These are phyloP conservation scores for Hyles euphorbiae DNA, from an alignment of 1,140 invertebrate genomes.

Conservation along the genomic window DNA sequence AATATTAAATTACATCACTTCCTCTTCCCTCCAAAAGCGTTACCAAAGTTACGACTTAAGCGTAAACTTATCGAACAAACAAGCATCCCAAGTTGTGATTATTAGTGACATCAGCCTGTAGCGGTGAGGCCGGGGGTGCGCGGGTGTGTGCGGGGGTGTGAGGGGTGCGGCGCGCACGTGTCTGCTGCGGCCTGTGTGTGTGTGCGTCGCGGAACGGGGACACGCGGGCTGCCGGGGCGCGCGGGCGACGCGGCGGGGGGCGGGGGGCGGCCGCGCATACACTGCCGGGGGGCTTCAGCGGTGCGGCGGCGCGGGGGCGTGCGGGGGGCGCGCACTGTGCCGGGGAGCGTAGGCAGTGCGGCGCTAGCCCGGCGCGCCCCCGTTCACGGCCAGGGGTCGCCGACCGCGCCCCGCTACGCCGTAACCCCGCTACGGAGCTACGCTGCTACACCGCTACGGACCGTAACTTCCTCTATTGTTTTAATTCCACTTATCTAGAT, in stretches of 20 bases:
- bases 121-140: not conserved
- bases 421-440: slow-evolving; percentile 66
- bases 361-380: slow-evolving; percentile 57
- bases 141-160: no score
- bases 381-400: slow-evolving; percentile 72
- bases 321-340: slow-evolving; percentile 14
- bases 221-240: not conserved
- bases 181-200: slow-evolving; percentile 15
- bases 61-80: no score
- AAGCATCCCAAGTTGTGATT: no score
- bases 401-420: slow-evolving; percentile 65
- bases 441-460: slow-evolving; percentile 23
- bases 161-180: slow-evolving; percentile 40
- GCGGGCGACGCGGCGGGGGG: not conserved
- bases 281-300: slow-evolving; percentile 6
- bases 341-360: slow-evolving; percentile 19
- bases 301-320: slow-evolving; percentile 16
- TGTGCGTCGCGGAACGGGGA: slow-evolving; percentile 17
- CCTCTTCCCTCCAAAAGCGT: no score
- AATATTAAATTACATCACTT: no score
- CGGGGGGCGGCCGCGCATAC: slow-evolving; percentile 9
- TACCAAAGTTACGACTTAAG: no score
- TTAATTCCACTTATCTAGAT: slow-evolving; percentile 26
- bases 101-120: slow-evolving; percentile 31
- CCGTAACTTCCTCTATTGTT: slow-evolving; percentile 62